Base-by-base conservation (phyloP, 2,888 invertebrate genomes). In the Nezara viridula region DNA sequence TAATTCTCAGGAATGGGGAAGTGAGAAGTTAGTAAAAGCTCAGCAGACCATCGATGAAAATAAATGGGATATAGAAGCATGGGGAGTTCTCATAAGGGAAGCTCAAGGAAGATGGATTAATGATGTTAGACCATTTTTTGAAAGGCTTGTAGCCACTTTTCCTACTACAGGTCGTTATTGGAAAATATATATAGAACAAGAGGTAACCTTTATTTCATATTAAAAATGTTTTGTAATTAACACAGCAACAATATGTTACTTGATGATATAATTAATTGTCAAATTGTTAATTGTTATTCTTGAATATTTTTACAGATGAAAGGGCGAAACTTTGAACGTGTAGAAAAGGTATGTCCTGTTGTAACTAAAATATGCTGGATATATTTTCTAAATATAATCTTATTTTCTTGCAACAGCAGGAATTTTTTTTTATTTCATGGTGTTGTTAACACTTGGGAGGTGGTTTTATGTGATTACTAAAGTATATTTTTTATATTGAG, bases 131-230 rank as follows among this genome's bases (percentile, higher is more conserved):
- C 94, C 96, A 0, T 95, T 99, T 91, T 99, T 98, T 92, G 99
- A 99, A 93, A 97, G 97, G 91, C 94, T 99, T n/a, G 97, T 99
- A 0, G 94, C 95, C 1, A 97, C 98, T 12, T 99, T 99, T 92
- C 98, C 99, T 0, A 98, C 98, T 55, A 97, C 98, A 10, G 99
- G 99, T 4, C 95, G 98, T 90, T 99, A 97, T 93, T 99, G 99
- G 99, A 98, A 98, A 94, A 97, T 99, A 91, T 99, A 98, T 93
- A 98, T 99, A 91, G 98, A 99, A 92, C 98, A 98, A 94, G 98
- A 99, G 96, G 97, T 97, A 93, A 50, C 37, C 50, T 32, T 52
- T 12, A 50, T 24, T 24, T 44, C 4, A 44, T 81, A n/a, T n/a
- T 6, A 21, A 4, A n/a, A 21, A 47, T 27, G 6, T 2, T 9